These are phyloP conservation scores for Agrotis ipsilon DNA, from an alignment of 2,888 invertebrate genomes.

Conservation along the genomic window DNA sequence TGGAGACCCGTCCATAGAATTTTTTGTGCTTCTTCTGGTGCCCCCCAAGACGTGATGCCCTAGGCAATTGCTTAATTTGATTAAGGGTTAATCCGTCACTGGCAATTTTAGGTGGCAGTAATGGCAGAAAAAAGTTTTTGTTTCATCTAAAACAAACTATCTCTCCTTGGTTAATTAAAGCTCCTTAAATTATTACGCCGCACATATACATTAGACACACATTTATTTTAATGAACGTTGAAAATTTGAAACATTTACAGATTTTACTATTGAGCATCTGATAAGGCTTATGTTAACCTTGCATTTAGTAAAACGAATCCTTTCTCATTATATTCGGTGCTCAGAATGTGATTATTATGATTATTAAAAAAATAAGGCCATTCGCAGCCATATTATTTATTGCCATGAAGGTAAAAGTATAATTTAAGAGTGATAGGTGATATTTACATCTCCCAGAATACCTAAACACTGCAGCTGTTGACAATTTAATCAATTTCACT, in stretches of 20 bases:
- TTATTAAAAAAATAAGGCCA: neutral
- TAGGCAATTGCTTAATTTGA: too few relatives aligned
- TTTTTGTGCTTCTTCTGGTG: too few relatives aligned
- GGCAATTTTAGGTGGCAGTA: conserved; percentile 9
- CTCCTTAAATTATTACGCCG: conserved; percentile 14
- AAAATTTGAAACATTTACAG: conserved; percentile 15
- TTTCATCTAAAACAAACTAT: conserved; percentile 31
- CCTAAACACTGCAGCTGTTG: neutral
- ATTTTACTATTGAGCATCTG: conserved; percentile 19
- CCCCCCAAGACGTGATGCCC: too few relatives aligned
- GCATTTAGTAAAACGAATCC: conserved; percentile 23
- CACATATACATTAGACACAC: neutral
- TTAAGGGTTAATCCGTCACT: too few relatives aligned
- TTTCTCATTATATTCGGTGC: conserved; percentile 21
- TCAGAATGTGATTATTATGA: neutral
- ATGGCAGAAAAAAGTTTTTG: conserved; percentile 9
- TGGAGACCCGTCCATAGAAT: too few relatives aligned
- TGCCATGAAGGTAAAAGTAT: too few relatives aligned
- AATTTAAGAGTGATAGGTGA: neutral
- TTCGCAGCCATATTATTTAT: neutral
- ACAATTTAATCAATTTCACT: conserved; percentile 15
- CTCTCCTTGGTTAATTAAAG: conserved; percentile 25
- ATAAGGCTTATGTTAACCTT: conserved; percentile 35
- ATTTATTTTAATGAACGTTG: conserved; percentile 1
- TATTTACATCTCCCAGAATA: neutral